Evolutionary conservation across 2,888 invertebrate genomes (phyloP), one percentile per base, ranked within the genome.

Genomic region (Athalia rosae): DNA sequence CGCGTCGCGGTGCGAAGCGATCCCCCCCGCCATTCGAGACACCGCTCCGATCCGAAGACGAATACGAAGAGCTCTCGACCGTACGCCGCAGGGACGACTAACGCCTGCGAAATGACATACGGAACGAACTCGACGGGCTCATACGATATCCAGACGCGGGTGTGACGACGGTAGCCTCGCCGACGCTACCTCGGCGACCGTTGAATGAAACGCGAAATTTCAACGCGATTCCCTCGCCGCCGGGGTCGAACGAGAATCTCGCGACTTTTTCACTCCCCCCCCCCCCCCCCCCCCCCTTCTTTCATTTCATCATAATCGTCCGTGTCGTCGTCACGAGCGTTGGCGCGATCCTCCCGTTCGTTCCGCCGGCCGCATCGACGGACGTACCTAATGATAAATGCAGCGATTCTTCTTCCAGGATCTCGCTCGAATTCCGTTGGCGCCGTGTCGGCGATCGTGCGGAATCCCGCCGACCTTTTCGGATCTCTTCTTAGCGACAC

Each of bases 351-450:
- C 28, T 28, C 28, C 28, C 28, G 28, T 28, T 28, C 28, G 28
- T 28, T 28, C 28, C 28, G 28, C 28, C 28, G 28, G 28, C 1
- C 28, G 2, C 28, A 28, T 28, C 28, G 28, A 28, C 28, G 28
- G 28, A 28, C 28, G 28, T 28, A 28, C 28, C 53, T 7, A 53
- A 53, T 50, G 50, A 4, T 9, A 53, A 53, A 53, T 7, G 53
- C 4, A 53, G n/a, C 50, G 50, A 8, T 41, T 62, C 7, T 41
- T 9, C 71, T 88, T 82, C 80, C 91, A 92, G 95, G 94, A 83
- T 92, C 93, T 0, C 92, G 95, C 82, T 95, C 95, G 1, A 95
- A 95, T 86, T 95, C 95, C 0, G 93, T 94, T 83, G 90, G 93
- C 0, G 92, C 93, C 50, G 91, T 92, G 47, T 82, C 85, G 11